A percentile compares a stretch with the other conserved stretches of the same genome.
phyloP scores from a whole-genome alignment of 2,888 invertebrate genomes.

The Prosapia bicincta region DNA sequence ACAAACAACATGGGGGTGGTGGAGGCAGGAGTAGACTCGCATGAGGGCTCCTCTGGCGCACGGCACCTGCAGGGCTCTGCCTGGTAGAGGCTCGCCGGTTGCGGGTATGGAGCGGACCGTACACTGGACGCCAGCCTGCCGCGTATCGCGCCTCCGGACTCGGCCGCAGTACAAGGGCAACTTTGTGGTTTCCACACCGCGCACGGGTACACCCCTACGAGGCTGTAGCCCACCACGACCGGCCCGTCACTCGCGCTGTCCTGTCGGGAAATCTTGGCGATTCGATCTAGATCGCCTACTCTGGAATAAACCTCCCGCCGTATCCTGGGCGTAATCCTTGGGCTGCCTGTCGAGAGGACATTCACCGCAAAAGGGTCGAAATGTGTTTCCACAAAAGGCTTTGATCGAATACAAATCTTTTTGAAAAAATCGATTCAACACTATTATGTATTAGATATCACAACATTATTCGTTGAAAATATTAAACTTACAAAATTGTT shows the following conservation, averaged over 20 bases:
- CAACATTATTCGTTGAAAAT: background rate
- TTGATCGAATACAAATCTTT: too few relatives aligned
- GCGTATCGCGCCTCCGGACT: conserved; percentile 27
- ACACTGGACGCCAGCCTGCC: conserved; percentile 41
- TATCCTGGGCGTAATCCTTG: too few relatives aligned
- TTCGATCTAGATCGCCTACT: conserved; percentile 46
- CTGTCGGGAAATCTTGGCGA: conserved; percentile 45
- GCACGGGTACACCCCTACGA: conserved; percentile 55
- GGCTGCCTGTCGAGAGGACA: too few relatives aligned
- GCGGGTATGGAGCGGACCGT: conserved; percentile 41
- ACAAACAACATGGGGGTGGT: conserved; percentile 51
- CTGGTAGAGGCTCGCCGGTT: conserved; percentile 30
- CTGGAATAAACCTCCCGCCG: background rate
- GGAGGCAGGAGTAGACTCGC: conserved; percentile 34
- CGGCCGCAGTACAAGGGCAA: conserved; percentile 13
- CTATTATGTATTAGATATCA: background rate
- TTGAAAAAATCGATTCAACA: too few relatives aligned
- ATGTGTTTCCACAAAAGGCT: too few relatives aligned
- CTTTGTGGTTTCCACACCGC: conserved; percentile 50
- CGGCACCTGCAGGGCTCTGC: conserved; percentile 27
- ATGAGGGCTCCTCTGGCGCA: conserved; percentile 29
- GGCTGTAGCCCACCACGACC: conserved; percentile 51
- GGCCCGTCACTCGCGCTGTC: conserved; percentile 36
- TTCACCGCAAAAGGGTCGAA: too few relatives aligned
- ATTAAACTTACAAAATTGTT: background rate